Conservation (phyloP, 2,797 vertebrate genomes). For the Aplochiton taeniatus region DNA sequence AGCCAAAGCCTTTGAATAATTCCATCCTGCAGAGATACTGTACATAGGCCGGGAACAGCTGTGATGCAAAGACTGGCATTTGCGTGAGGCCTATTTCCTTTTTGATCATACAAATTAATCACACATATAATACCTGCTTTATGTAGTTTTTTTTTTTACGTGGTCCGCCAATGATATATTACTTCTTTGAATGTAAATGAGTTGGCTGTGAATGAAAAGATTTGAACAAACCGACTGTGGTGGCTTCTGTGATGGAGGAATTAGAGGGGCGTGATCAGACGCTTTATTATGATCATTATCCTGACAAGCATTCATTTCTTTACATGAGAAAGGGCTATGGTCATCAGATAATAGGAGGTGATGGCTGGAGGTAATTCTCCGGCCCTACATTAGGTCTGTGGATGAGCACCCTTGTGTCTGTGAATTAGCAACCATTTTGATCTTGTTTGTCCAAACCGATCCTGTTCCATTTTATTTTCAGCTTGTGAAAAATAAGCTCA, state of each 20-base stretch:
- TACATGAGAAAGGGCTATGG: slow-evolving; percentile 66
- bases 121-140: slow-evolving; percentile 75
- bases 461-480: slow-evolving; percentile 77
- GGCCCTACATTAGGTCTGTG: slow-evolving; percentile 26
- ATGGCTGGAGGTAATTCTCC: slow-evolving; percentile 45
- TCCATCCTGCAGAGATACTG: too few relatives aligned
- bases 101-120: slow-evolving; percentile 61
- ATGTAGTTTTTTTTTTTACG: slow-evolving; percentile 66
- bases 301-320: slow-evolving; percentile 74
- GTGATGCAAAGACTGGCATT: slow-evolving; percentile 25
- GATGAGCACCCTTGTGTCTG: slow-evolving; percentile 43
- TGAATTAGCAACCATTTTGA: slow-evolving; percentile 77
- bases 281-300: slow-evolving; percentile 80
- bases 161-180: slow-evolving; percentile 64
- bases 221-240: slow-evolving; percentile 79
- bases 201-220: slow-evolving; percentile 77
- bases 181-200: slow-evolving; percentile 76
- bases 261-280: slow-evolving; percentile 77
- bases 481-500: slow-evolving; percentile 75
- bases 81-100: slow-evolving; percentile 40
- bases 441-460: slow-evolving; percentile 76
- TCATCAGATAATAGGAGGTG: slow-evolving; percentile 40
- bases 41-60: too few relatives aligned
- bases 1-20: too few relatives aligned
- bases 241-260: slow-evolving; percentile 75